Evolutionary conservation across 2,888 invertebrate species (phyloP).

Genomic region (Eilema depressum): DNA sequence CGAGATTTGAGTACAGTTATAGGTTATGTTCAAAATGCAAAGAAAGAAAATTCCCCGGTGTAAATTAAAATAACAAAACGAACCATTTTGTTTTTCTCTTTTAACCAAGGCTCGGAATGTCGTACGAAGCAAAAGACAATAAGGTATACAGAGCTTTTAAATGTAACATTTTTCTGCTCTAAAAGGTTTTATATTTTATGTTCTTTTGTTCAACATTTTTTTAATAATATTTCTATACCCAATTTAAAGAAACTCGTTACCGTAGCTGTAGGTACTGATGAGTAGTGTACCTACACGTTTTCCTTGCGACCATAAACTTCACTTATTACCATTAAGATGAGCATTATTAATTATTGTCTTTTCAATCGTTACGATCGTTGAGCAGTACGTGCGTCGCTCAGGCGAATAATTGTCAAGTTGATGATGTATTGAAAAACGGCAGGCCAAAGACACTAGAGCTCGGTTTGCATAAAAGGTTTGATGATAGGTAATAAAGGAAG

Average conservation of each 20-base stretch:
- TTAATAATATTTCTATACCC: too few species aligned
- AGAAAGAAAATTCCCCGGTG: conserved; percentile 41
- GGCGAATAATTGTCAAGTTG: too few species aligned
- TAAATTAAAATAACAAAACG: conserved; percentile 46
- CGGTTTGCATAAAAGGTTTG: too few species aligned
- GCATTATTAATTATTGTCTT: too few species aligned
- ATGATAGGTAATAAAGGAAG: too few species aligned
- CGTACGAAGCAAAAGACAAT: conserved; percentile 16
- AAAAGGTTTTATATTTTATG: conserved; percentile 14
- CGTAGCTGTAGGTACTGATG: too few species aligned
- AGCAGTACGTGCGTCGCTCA: too few species aligned
- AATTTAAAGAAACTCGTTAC: not conserved
- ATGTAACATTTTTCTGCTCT: conserved; percentile 22
- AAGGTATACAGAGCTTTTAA: conserved; percentile 24
- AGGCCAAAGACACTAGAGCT: too few species aligned
- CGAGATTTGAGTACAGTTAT: conserved; percentile 32
- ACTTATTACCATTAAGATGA: not conserved
- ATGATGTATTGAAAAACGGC: too few species aligned
- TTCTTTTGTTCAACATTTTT: not conserved
- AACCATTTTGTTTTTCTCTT: conserved; percentile 36
- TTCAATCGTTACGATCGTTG: too few species aligned
- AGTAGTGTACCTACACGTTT: not conserved
- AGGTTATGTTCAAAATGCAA: conserved; percentile 40
- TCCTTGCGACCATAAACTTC: not conserved
- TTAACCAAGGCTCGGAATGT: conserved; percentile 30